phyloP scores from a whole-genome alignment of 2,113 vertebrate genomes.

The Microtus oregoni region DNA sequence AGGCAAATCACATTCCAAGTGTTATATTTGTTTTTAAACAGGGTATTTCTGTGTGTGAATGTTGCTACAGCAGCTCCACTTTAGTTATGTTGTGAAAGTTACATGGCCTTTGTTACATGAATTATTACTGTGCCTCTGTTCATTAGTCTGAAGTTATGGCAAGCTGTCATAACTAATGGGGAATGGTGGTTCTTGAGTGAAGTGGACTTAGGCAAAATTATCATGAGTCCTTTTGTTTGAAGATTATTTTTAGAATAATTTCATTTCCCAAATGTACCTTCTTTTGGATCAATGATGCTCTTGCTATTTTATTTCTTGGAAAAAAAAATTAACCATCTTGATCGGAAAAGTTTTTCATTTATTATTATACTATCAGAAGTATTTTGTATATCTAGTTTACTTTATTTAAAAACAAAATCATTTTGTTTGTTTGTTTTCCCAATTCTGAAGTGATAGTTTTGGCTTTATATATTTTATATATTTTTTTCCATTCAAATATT shows the following conservation, averaged over 20 bases:
- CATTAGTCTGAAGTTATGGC: neutral
- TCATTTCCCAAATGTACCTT: neutral
- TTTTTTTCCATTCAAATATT: neutral
- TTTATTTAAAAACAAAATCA: neutral
- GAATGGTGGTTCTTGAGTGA: conserved; percentile 2
- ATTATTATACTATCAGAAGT: neutral
- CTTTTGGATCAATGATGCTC: neutral
- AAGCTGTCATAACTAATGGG: neutral
- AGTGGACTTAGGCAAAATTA: neutral
- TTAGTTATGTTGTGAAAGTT: neutral
- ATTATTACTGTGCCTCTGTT: neutral
- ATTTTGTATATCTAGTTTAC: neutral
- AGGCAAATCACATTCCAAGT: neutral
- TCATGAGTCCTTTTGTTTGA: neutral
- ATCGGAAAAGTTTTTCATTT: neutral
- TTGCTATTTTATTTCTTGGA: too few relatives aligned
- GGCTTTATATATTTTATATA: neutral
- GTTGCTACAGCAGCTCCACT: neutral
- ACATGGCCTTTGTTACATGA: neutral
- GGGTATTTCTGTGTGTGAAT: neutral
- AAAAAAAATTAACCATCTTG: too few relatives aligned
- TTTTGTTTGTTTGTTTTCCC: neutral
- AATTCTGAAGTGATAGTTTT: neutral
- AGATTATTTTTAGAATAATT: neutral
- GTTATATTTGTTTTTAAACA: neutral